A percentile compares a stretch with the other conserved stretches of the same genome.
phyloP scores from a whole-genome alignment of 2,113 vertebrate genomes.

The Grammomys dolichurus region DNA sequence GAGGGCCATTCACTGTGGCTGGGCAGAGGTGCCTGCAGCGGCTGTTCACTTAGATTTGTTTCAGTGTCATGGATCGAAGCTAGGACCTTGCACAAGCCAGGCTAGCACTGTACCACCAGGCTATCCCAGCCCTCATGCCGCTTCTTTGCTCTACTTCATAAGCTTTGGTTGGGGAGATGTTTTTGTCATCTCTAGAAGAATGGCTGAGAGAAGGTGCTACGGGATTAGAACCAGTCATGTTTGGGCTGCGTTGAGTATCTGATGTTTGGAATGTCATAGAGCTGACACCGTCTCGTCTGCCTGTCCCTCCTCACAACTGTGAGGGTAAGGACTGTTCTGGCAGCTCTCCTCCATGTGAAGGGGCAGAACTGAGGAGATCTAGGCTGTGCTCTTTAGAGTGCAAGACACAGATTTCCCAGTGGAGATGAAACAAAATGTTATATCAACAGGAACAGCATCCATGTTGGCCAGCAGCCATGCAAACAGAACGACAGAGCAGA shows the following conservation, averaged over 20 bases:
- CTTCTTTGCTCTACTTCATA: neutral
- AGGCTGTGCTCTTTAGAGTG: neutral
- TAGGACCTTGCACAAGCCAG: neutral
- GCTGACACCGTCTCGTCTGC: neutral
- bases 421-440: slow-evolving; percentile 75
- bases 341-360: neutral
- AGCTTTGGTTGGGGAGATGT: neutral
- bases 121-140: too few relatives aligned
- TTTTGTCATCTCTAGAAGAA: neutral
- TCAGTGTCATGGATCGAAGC: neutral
- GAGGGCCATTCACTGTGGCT: neutral
- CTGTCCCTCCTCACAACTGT: neutral
- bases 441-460: slow-evolving; percentile 66
- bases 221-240: neutral
- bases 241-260: neutral
- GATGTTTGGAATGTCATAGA: neutral
- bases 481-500: neutral
- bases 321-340: neutral
- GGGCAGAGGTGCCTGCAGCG: neutral
- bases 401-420: slow-evolving; percentile 73
- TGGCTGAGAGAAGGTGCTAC: neutral
- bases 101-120: neutral
- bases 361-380: neutral
- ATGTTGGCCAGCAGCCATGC: slow-evolving; percentile 74
- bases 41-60: neutral